Evolutionary conservation across 2,888 invertebrate species (phyloP).

Genomic region (Dichetophora obliterata): DNA sequence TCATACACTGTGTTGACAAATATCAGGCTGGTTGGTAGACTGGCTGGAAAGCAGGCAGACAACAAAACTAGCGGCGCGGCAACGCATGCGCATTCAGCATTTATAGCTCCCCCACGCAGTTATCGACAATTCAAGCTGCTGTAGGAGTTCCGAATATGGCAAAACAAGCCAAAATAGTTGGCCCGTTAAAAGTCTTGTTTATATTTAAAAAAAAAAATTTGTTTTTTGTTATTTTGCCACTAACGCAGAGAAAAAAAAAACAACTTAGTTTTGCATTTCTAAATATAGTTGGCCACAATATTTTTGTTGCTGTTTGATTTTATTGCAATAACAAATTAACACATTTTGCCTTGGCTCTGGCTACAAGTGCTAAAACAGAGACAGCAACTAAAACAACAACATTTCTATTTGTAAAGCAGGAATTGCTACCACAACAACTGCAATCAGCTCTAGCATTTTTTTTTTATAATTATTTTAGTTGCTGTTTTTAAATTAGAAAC

Average conservation of each 20-base stretch:
- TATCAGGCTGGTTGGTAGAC: not conserved
- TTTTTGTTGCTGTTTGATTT: constrained; percentile 9
- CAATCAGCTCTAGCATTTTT: constrained; percentile 17
- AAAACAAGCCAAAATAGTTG: constrained; percentile 23
- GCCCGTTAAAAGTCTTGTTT: constrained; percentile 30
- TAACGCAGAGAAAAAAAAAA: not conserved
- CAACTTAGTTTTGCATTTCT: constrained; percentile 18
- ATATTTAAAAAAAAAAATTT: too few relatives aligned
- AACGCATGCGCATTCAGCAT: constrained; percentile 32
- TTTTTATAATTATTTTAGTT: constrained; percentile 14
- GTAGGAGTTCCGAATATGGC: constrained; percentile 20
- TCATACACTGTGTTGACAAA: not conserved
- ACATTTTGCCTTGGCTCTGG: constrained; percentile 28
- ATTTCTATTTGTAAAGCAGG: constrained; percentile 31
- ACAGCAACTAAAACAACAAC: constrained; percentile 7
- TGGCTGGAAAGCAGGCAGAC: too few relatives aligned
- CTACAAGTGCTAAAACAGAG: not conserved
- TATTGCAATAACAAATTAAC: constrained; percentile 36
- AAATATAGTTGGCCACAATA: constrained; percentile 20
- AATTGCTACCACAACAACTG: constrained; percentile 30
- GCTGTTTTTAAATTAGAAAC: constrained; percentile 61
- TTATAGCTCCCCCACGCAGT: constrained; percentile 26
- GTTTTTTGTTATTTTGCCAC: constrained; percentile 22
- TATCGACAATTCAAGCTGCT: not conserved
- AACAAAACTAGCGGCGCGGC: not conserved